These are phyloP conservation scores for Sitodiplosis mosellana DNA, from an alignment of 1,140 invertebrate species.

Conservation along the genomic window DNA sequence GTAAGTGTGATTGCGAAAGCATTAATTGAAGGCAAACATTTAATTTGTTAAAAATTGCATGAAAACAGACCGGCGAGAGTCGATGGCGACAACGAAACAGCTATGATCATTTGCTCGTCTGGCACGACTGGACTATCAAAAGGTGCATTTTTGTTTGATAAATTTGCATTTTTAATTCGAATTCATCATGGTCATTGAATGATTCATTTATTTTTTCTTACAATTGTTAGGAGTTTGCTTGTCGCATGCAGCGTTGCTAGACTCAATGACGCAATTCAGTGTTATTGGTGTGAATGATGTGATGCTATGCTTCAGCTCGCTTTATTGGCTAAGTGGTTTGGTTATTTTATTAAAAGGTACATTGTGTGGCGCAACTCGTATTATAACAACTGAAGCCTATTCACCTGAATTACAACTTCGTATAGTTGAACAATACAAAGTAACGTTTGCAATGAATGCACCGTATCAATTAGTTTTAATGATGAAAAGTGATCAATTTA, in stretches of 20 bases:
- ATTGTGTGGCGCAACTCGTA: neutral
- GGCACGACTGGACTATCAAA: conserved; percentile 65
- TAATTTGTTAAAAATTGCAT: conserved; percentile 1
- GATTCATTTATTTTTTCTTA: neutral
- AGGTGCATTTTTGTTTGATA: conserved; percentile 40
- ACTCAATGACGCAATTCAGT: neutral
- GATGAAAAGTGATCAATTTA: neutral
- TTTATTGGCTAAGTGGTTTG: neutral
- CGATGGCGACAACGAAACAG: conserved; percentile 17
- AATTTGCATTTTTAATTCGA: conserved; percentile 32
- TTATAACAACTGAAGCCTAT: conserved; percentile 1
- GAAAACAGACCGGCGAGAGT: conserved; percentile 8
- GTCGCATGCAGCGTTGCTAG: neutral
- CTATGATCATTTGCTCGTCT: conserved; percentile 33
- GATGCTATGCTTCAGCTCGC: neutral
- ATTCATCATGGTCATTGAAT: conserved; percentile 21
- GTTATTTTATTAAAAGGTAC: neutral
- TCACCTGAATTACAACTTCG: neutral
- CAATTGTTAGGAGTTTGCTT: neutral
- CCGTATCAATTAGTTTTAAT: neutral
- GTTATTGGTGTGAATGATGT: neutral
- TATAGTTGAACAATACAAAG: neutral
- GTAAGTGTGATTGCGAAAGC: conserved; percentile 8
- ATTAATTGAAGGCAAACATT: neutral
- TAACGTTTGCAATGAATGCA: neutral